These are phyloP conservation scores for Euura lappo DNA, from an alignment of 1,140 invertebrate genomes.

Conservation along the genomic window DNA sequence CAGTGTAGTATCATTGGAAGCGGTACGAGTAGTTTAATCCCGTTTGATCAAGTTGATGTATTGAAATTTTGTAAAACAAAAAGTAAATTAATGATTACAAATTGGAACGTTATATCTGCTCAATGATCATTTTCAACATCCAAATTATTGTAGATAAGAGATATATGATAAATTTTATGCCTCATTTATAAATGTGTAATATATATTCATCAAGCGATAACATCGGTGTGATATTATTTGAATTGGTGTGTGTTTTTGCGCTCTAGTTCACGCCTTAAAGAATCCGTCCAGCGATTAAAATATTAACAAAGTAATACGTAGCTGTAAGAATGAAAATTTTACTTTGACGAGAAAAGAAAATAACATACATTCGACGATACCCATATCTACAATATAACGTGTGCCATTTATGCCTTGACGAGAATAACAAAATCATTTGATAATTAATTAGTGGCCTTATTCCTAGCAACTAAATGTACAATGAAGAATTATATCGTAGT, in stretches of 20 bases:
- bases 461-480: background rate
- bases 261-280: conserved; percentile 14
- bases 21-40: background rate
- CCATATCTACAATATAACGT: conserved; percentile 1
- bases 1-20: background rate
- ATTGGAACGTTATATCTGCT: background rate
- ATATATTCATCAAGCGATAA: conserved; percentile 11
- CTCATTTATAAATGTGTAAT: conserved; percentile 2
- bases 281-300: conserved; percentile 11
- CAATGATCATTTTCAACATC: conserved; percentile 6
- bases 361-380: conserved; percentile 8
- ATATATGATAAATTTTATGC: background rate
- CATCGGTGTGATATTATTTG: conserved; percentile 13
- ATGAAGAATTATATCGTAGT: background rate
- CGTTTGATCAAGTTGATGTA: background rate
- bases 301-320: background rate
- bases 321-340: background rate
- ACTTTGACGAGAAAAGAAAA: background rate
- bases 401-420: conserved; percentile 3
- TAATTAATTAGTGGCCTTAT: conserved; percentile 3
- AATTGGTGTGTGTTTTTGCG: conserved; percentile 15
- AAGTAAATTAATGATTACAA: background rate
- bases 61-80: background rate
- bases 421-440: background rate
- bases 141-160: conserved; percentile 5